Evolutionary conservation across 2,797 vertebrate genomes (phyloP), one percentile per base, ranked within the genome.

Genomic region (Falco naumanni): DNA sequence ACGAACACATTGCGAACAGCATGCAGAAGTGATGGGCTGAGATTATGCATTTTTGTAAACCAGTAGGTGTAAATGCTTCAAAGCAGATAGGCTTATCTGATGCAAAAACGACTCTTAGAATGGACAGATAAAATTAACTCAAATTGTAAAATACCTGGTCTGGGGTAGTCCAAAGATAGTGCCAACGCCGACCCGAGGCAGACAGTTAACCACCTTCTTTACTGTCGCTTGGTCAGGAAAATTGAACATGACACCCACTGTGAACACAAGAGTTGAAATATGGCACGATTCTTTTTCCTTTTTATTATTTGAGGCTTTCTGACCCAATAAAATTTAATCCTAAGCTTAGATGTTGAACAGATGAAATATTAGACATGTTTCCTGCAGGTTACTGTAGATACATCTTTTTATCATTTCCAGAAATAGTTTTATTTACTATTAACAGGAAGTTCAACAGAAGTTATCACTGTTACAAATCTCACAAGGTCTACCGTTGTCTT

Each of bases 181-280:
- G 53, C 99, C 99, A 94, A 99, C 98, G n/a, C 99, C 99, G 11
- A 99, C 99, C 66, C 99, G 98, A 95, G 99, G 99, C 16, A 99
- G 98, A 96, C 98, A 98, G 94, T 99, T 98, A 65, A 99, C 98
- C 57, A 99, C 99, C 97, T 99, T 99, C 98, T 99, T 99, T n/a
- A 99, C 99, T 2, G 98, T 98, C 93, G 98, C 98, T 74, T 98
- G 95, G 91, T 99, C 99, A 66, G 99, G 99, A 89, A 99, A 99
- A 98, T 99, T 99, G 97, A 99, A 99, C 99, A 99, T 99, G 96
- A 99, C 98, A 26, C 99, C 98, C 79, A 99, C 99, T 99, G 97
- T 57, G 84, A 94, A 94, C 29, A 90, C 15, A 86, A 95, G 70
- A 96, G 56, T 94, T 63, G 86, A 92, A 96, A 96, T 5, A 86